Evolutionary conservation across 1,140 invertebrate genomes (phyloP).

Genomic region (Cherax quadricarinatus): DNA sequence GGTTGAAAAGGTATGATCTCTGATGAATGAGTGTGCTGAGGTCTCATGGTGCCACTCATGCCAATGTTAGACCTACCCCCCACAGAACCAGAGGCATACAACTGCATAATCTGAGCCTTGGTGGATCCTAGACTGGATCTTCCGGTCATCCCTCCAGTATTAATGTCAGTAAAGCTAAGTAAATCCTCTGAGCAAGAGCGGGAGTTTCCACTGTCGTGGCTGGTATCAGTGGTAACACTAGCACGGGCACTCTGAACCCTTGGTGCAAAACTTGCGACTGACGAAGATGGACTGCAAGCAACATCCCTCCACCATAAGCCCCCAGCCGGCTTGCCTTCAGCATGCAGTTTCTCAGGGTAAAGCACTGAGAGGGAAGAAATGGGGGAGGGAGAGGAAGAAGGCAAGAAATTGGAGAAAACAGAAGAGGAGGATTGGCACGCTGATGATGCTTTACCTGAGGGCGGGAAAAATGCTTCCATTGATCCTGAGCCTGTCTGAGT

Average conservation of each 20-base stretch:
- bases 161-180: constrained; percentile 66
- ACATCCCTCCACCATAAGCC: constrained; percentile 54
- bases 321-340: constrained; percentile 27
- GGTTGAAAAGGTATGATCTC: constrained; percentile 7
- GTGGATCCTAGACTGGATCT: constrained; percentile 35
- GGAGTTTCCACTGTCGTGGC: not conserved
- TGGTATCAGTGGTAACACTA: not conserved
- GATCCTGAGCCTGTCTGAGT: constrained; percentile 55
- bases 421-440: constrained; percentile 38
- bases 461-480: constrained; percentile 78
- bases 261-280: constrained; percentile 16
- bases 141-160: constrained; percentile 27
- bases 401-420: constrained; percentile 34
- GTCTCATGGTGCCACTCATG: not conserved
- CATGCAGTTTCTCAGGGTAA: constrained; percentile 47
- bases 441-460: constrained; percentile 76
- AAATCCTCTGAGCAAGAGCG: constrained; percentile 35
- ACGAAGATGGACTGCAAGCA: constrained; percentile 5
- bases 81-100: constrained; percentile 43
- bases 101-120: constrained; percentile 64
- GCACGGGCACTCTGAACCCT: constrained; percentile 6
- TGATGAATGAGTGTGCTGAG: not conserved
- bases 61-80: not conserved
- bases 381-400: constrained; percentile 6
- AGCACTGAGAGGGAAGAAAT: constrained; percentile 17